Evolutionary conservation across 1,140 invertebrate genomes (phyloP).

Genomic region (Telenomus remus): DNA sequence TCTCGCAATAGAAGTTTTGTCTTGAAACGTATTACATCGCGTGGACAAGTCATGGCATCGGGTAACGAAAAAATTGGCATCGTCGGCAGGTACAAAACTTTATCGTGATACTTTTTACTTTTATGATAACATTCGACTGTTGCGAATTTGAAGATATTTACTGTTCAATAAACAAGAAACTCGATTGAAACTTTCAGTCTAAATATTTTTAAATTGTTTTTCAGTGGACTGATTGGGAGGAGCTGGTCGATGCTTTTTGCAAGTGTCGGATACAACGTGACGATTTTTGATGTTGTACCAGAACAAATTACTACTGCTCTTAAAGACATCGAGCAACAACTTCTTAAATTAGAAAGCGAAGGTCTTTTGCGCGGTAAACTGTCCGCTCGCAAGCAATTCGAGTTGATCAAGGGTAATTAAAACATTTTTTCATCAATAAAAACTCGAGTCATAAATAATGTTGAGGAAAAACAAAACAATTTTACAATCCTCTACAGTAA

Average conservation of each 20-base stretch:
- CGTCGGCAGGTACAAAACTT: conserved; percentile 79
- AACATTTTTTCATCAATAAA: background rate
- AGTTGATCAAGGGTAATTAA: conserved; percentile 84
- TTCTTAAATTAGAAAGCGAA: conserved; percentile 82
- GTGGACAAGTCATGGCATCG: conserved; percentile 38
- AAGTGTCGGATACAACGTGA: conserved; percentile 90
- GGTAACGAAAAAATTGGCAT: conserved; percentile 80
- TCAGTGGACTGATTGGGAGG: conserved; percentile 92
- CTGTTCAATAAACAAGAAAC: background rate
- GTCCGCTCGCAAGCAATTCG: conserved; percentile 83
- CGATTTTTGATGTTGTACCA: conserved; percentile 87
- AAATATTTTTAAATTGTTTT: conserved; percentile 55
- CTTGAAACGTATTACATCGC: background rate
- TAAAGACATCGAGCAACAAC: conserved; percentile 83
- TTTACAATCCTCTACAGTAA: too few species aligned
- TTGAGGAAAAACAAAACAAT: too few species aligned
- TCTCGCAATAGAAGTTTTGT: background rate
- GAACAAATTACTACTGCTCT: conserved; percentile 85
- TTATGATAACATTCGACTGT: too few species aligned
- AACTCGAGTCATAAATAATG: too few species aligned
- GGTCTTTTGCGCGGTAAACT: conserved; percentile 85
- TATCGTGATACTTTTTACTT: too few species aligned
- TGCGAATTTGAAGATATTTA: too few species aligned
- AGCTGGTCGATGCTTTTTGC: conserved; percentile 98
- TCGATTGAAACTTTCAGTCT: too few species aligned